Evolutionary conservation across 2,888 invertebrate genomes (phyloP), one percentile per base, ranked within the genome.

Genomic region (Aplocera efformata): DNA sequence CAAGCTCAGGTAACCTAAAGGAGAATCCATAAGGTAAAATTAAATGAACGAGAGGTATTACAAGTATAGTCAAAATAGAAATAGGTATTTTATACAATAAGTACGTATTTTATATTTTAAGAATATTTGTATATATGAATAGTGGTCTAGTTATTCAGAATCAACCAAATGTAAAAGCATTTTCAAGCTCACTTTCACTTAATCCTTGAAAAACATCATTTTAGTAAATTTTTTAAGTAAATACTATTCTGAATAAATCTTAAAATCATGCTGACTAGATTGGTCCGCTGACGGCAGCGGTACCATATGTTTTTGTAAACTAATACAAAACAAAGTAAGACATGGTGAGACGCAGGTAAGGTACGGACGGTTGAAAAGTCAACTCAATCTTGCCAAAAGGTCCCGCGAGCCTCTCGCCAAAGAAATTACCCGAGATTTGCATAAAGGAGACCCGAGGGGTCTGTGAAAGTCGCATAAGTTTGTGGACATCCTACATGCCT

Each of bases 381-480:
- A 78, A 78, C 73, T 71, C 78, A 79, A 81, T 81, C 74, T 79
- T 67, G 63, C 64, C 68, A 69, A 79, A 75, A 67, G 76, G 74
- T 76, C 79, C 70, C 76, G 59, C 66, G 75, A 63, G 79, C 77
- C 75, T 76, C 74, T 73, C 77, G 75, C 81, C 73, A 73, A 79
- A 79, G 81, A 79, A 84, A 82, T 83, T 82, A 81, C 80, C 69
- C 69, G 60, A 73, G 73, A 83, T 83, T 85, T 82, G 76, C 84
- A 83, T 85, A 82, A 83, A 83, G 79, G 79, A 78, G 79, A 78
- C 75, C 74, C 78, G 52, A 63, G 79, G 75, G 83, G 72, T 72
- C 80, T 82, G 80, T 78, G 81, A 76, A 80, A 79, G 76, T 82
- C 60, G 60, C 63, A 73, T 60, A 74, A 80, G 76, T 82, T 79